These are phyloP conservation scores for Molanna angustata DNA, from an alignment of 2,888 invertebrate genomes.

Conservation along the genomic window DNA sequence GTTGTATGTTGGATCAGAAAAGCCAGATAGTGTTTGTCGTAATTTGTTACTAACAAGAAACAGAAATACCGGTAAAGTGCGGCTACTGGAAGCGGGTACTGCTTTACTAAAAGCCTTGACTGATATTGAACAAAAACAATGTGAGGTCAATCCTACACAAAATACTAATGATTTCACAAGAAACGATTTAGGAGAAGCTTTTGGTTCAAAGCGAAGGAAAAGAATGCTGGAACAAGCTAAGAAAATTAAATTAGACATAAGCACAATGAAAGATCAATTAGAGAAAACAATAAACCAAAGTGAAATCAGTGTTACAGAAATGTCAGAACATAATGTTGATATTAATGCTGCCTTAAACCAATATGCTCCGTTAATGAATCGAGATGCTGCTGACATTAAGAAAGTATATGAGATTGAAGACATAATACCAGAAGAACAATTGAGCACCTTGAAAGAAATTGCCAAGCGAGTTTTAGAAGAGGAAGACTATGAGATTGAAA, in stretches of 20 bases:
- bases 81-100: conserved; percentile 38
- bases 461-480: conserved; percentile 34
- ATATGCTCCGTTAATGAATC: conserved; percentile 34
- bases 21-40: conserved; percentile 12
- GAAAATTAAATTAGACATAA: conserved; percentile 24
- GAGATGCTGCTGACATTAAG: conserved; percentile 36
- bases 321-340: conserved; percentile 9
- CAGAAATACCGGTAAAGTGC: conserved; percentile 40
- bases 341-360: conserved; percentile 6
- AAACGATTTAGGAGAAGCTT: conserved; percentile 21
- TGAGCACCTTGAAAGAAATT: conserved; percentile 36
- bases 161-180: conserved; percentile 9
- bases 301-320: conserved; percentile 17
- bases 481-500: conserved; percentile 22
- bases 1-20: conserved; percentile 20
- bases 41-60: conserved; percentile 33
- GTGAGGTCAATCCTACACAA: not conserved
- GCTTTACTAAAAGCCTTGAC: conserved; percentile 20
- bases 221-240: conserved; percentile 25
- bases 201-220: conserved; percentile 28
- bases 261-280: conserved; percentile 29
- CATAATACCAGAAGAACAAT: conserved; percentile 38
- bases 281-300: conserved; percentile 24
- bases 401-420: conserved; percentile 41
- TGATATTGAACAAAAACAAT: conserved; percentile 12